Evolutionary conservation across 2,888 invertebrate genomes (phyloP).

Genomic region (Lithosia quadra): DNA sequence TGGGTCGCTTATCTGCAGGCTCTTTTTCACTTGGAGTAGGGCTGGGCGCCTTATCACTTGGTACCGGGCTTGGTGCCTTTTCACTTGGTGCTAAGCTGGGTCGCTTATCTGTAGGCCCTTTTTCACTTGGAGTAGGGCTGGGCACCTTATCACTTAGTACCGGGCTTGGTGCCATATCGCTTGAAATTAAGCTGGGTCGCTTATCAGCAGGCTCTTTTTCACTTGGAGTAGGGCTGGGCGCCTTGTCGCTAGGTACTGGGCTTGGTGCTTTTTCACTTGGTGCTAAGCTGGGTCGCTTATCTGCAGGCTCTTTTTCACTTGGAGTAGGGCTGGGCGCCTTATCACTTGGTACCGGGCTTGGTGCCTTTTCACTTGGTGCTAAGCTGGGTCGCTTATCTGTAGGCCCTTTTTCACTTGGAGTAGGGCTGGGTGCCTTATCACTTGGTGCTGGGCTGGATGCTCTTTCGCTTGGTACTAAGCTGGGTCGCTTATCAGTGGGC

Average conservation of each 20-base stretch:
- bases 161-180: constrained; percentile 13
- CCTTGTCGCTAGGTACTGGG: not conserved
- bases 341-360: not conserved
- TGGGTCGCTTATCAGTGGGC: not conserved
- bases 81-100: not conserved
- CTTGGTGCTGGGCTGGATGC: constrained; percentile 9
- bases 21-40: too few relatives aligned
- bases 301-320: constrained; percentile 17
- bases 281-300: not conserved
- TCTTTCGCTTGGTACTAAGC: constrained; percentile 1
- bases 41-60: constrained; percentile 6
- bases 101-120: not conserved
- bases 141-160: not conserved
- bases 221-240: not conserved
- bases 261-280: constrained; percentile 11
- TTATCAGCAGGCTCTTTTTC: constrained; percentile 8
- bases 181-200: constrained; percentile 2
- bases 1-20: not conserved
- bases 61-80: constrained; percentile 15
- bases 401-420: not conserved
- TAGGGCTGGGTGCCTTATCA: constrained; percentile 20
- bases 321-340: not conserved
- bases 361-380: constrained; percentile 21
- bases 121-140: constrained; percentile 9
- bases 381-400: constrained; percentile 15